A percentile compares a stretch with the other conserved stretches of the same genome.
Conservation (phyloP, 2,113 vertebrate genomes). For the Crotalus horridus region DNA sequence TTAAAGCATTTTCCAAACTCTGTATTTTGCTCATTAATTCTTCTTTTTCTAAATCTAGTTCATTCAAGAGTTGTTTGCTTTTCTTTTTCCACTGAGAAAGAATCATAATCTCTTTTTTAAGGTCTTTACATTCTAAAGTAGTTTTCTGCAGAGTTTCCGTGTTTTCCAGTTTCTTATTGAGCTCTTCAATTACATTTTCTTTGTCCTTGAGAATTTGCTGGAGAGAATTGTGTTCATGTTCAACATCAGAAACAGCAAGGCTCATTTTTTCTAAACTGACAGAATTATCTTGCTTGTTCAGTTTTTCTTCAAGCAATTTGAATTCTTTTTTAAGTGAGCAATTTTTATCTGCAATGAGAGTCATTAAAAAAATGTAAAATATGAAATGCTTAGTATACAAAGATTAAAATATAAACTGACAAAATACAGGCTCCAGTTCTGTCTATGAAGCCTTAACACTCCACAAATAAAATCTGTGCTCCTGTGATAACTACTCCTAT, state of each 20-base stretch:
- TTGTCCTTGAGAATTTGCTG: slow-evolving; percentile 77
- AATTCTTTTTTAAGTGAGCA: slow-evolving; percentile 70
- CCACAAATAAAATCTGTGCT: not conserved
- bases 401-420: not conserved
- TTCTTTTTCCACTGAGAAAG: slow-evolving; percentile 81
- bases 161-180: slow-evolving; percentile 72
- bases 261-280: slow-evolving; percentile 73
- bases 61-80: slow-evolving; percentile 70
- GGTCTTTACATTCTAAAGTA: slow-evolving; percentile 70
- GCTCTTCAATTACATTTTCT: slow-evolving; percentile 73
- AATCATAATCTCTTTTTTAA: slow-evolving; percentile 68
- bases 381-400: slow-evolving; percentile 14
- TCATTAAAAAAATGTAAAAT: slow-evolving; percentile 6
- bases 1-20: slow-evolving; percentile 72
- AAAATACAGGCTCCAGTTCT: not conserved
- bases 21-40: slow-evolving; percentile 67
- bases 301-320: slow-evolving; percentile 75
- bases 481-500: not conserved
- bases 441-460: not conserved
- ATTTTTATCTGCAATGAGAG: slow-evolving; percentile 73
- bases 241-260: slow-evolving; percentile 71
- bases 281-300: slow-evolving; percentile 71
- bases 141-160: slow-evolving; percentile 65
- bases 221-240: slow-evolving; percentile 72
- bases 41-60: slow-evolving; percentile 74